Evolutionary conservation across 2,888 invertebrate species (phyloP), one percentile per base, ranked within the genome.

Genomic region (Drosophila fungiperda): DNA sequence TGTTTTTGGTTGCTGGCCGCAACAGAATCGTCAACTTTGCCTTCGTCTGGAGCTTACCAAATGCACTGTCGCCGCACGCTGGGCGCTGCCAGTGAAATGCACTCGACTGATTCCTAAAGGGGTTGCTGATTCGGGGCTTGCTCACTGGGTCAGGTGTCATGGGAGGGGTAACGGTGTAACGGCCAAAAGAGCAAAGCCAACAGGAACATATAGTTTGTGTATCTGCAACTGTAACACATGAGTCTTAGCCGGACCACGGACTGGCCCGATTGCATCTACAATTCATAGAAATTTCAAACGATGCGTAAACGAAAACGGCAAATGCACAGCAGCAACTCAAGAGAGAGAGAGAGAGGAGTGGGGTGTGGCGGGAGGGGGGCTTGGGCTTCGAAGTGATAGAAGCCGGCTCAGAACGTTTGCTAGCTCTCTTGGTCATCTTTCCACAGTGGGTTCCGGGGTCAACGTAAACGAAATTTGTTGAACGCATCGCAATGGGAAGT

Each of bases 231-330:
- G 84, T 76, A 84, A 75, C 88, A 83, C 83, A 88, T 90, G 90
- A 86, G 89, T 90, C 90, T 89, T 90, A 85, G 80, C 67, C 65
- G 67, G 69, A 64, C 73, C 80, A 80, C 84, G 83, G 78, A 74
- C 85, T 87, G 85, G 89, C 45, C 82, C 91, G 91, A 91, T 91
- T 92, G 89, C 91, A 92, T 92, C 91, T 92, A 87, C 92, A 91
- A 92, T 91, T 92, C 92, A 92, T 92, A 90, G 89, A 90, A 91
- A 89, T 90, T 90, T 86, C 79, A 86, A 90, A 90, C 91, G 90
- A 88, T 90, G 89, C 88, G 84, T 90, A 90, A 89, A 90, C 91
- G 91, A 90, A 90, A 90, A 90, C 83, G 90, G 87, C 90, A 89
- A 87, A 85, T 83, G 80, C 83, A 80, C 64, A 83, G 73, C 66